Base-by-base conservation (phyloP, 2,888 invertebrate genomes). In the Silvanus unidentatus region DNA sequence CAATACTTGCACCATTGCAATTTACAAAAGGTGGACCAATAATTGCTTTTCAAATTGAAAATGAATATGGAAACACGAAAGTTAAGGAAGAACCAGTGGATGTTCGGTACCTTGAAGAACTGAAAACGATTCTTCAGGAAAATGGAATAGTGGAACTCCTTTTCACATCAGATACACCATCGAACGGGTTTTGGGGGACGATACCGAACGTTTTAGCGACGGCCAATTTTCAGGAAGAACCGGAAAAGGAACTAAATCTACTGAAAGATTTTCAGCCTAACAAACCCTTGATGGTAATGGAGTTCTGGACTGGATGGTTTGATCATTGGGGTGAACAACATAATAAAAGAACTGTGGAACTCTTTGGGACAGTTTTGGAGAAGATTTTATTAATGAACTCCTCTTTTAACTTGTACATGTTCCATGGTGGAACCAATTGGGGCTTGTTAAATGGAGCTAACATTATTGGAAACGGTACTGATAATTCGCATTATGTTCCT, bases 1-100 rank as follows among this genome's bases (percentile, higher is more conserved):
- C 71, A 2, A 69, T 66, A 48, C 55, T 81, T 1, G 62, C 69
- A 22, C 75, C 76, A 1, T 67, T 74, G 9, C 71, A 82, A 6
- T 77, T 81, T 58, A 76, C 74, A 16, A 87, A 87, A 61, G 90
- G 90, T 0, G 93, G 92, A 0, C 88, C 90, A 0, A 81, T 93
- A 22, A 89, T 93, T 47, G 82, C 88, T 76, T 82, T 92, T 29
- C 92, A 92, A 61, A 79, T 91, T 16, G 96, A 96, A 74, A 97
- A 97, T 12, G 58, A 58, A 44, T 58, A 58, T 38, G 58, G 58
- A 1, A 69, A 94, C 93, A 67, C 93, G 42, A 41, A 51, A 29
- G 42, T 53, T 46, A n/a, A 16, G 13, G 16, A 59, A 22, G 51
- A 56, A 29, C 49, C 50, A 2, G 49, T 58, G 1, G 72, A 73